Percentiles rank a stretch among this genome's conserved stretches.
These are phyloP conservation scores for Neuroterus valhalla DNA, from an alignment of 1,140 invertebrate species.

Conservation along the genomic window DNA sequence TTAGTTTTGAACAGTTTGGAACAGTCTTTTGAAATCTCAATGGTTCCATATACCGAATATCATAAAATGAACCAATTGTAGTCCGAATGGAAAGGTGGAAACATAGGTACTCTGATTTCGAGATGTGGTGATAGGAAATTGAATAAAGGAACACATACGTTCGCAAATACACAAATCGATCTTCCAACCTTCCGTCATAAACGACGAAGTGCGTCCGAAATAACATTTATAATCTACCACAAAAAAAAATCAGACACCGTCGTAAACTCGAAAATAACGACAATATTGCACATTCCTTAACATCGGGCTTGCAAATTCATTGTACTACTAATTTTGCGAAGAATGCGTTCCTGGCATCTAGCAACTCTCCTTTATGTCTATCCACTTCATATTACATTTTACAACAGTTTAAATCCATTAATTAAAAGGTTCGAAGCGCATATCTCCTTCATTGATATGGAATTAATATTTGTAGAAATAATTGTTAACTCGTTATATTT, in stretches of 20 bases:
- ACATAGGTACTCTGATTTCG: conserved; percentile 32
- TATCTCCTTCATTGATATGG: too few relatives aligned
- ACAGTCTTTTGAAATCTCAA: too few relatives aligned
- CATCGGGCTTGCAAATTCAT: conserved; percentile 5
- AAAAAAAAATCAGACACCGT: conserved; percentile 7
- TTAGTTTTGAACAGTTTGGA: too few relatives aligned
- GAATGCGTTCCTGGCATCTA: not conserved
- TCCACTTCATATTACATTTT: not conserved
- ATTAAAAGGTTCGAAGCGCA: not conserved
- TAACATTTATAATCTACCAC: conserved; percentile 15
- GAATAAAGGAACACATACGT: conserved; percentile 41
- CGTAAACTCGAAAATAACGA: conserved; percentile 29
- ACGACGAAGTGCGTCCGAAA: not conserved
- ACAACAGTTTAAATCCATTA: not conserved
- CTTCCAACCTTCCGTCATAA: not conserved
- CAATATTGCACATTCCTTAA: conserved; percentile 24
- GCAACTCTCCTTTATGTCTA: not conserved
- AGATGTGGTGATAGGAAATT: conserved; percentile 41
- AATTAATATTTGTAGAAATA: too few relatives aligned
- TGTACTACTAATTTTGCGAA: not conserved
- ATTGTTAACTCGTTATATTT: too few relatives aligned
- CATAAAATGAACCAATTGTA: not conserved
- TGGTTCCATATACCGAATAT: not conserved
- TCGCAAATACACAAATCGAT: not conserved
- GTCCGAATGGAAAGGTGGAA: not conserved